Base-by-base conservation (phyloP, 2,797 vertebrate species). In the Dendrocincla fuliginosa region DNA sequence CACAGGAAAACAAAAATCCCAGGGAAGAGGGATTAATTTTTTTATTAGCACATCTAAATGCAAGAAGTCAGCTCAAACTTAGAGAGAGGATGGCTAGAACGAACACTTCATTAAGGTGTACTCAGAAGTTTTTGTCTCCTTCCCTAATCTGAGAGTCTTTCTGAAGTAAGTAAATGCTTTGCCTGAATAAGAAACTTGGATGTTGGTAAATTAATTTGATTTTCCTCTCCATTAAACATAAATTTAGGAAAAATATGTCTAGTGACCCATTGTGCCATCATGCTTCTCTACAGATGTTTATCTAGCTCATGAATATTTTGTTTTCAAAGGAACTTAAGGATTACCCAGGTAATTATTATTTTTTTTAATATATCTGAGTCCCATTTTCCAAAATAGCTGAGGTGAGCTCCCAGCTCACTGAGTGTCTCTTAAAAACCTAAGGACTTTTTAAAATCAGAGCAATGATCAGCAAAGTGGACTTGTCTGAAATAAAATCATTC, bases 401-500 rank as follows among this genome's bases (percentile, higher is more conserved):
- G 57, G 42, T 91, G n/a, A 84, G 25, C n/a, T 64, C 30, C 41
- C 69, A 79, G 46, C 57, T 95, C 87, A 37, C 12, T 27, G 8
- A 23, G 2, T 53, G 47, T 64, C 69, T 71, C 44, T 42, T 52
- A 35, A 42, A 95, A 82, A 44, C 20, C 14, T 56, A 56, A 71
- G 17, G 56, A 35, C 7, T 57, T 68, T 9, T 79, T n/a, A 42
- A 95, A 94, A 76, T n/a, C 0, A 28, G 53, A 81, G 19, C 86
- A 65, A 10, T 33, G 11, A 64, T 44, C 56, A 88, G 84, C 74
- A 91, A 71, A 91, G 60, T 76, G 56, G 87, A 81, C 56, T 64
- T 90, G 49, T 39, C 76, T 91, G 71, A 89, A 95, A 82, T 95
- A 89, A 95, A 94, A 87, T 13, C 69, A 63, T 1, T 59, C 30